Conservation (phyloP, 1,140 invertebrate species). For the Asobara japonica region DNA sequence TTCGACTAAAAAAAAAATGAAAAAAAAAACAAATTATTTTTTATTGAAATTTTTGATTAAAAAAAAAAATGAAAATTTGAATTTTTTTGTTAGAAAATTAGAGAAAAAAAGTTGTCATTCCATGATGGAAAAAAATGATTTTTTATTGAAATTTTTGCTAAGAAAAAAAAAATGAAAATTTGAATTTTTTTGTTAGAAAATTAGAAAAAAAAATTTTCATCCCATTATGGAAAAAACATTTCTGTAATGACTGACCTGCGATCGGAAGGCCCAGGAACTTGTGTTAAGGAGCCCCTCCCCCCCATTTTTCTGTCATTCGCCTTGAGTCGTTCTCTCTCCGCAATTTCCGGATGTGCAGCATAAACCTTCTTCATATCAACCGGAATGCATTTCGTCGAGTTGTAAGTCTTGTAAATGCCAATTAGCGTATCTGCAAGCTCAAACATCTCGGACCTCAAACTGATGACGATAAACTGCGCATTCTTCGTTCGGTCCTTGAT, state of each 20-base stretch:
- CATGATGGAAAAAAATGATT: too few relatives aligned
- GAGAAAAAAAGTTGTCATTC: too few relatives aligned
- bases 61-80: too few relatives aligned
- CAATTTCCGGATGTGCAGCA: neutral
- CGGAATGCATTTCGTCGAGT: slow-evolving; percentile 85
- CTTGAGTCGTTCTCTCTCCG: neutral
- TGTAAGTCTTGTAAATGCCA: slow-evolving; percentile 95
- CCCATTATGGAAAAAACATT: too few relatives aligned
- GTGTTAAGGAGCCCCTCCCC: neutral
- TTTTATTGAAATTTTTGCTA: too few relatives aligned
- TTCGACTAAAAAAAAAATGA: too few relatives aligned
- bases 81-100: too few relatives aligned
- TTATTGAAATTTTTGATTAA: too few relatives aligned
- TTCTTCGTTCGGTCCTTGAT: slow-evolving; percentile 98
- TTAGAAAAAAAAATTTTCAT: too few relatives aligned
- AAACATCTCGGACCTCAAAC: slow-evolving; percentile 97
- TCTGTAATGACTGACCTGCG: neutral
- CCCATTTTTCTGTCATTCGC: neutral
- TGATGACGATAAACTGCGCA: slow-evolving; percentile 99
- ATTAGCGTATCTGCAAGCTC: slow-evolving; percentile 91
- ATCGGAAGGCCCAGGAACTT: neutral
- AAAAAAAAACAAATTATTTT: too few relatives aligned
- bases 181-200: too few relatives aligned
- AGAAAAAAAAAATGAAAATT: too few relatives aligned
- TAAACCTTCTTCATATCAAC: slow-evolving; percentile 63